phyloP scores from a whole-genome alignment of 1,140 invertebrate genomes.

The Caenorhabditis inopinata region DNA sequence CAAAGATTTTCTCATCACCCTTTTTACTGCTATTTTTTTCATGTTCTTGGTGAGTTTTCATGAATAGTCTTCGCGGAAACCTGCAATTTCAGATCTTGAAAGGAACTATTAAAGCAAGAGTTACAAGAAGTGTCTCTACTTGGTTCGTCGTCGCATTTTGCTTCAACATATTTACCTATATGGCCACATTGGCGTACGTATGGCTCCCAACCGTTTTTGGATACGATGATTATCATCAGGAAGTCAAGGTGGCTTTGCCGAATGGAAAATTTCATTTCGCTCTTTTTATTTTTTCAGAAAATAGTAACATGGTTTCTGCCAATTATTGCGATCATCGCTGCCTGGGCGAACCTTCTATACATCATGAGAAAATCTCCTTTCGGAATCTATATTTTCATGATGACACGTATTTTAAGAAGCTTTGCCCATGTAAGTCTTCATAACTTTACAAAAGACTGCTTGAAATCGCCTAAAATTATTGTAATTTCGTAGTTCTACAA shows the following conservation, averaged over 20 bases:
- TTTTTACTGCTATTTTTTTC: slow-evolving; percentile 9
- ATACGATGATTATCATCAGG: slow-evolving; percentile 40
- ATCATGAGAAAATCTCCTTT: slow-evolving; percentile 44
- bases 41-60: slow-evolving; percentile 9
- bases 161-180: slow-evolving; percentile 44
- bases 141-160: slow-evolving; percentile 42
- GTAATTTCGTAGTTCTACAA: no score
- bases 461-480: no score
- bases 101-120: slow-evolving; percentile 39
- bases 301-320: slow-evolving; percentile 42
- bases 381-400: slow-evolving; percentile 49
- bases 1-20: slow-evolving; percentile 32
- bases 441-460: neutral
- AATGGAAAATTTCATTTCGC: neutral
- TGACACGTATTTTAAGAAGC: slow-evolving; percentile 39
- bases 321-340: slow-evolving; percentile 44
- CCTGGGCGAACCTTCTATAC: slow-evolving; percentile 45
- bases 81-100: slow-evolving; percentile 36
- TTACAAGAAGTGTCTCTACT: slow-evolving; percentile 20
- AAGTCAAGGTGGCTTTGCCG: slow-evolving; percentile 14
- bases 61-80: neutral
- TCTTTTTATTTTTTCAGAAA: neutral
- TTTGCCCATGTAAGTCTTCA: slow-evolving; percentile 40
- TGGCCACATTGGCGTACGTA: slow-evolving; percentile 39
- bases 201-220: slow-evolving; percentile 40